Conservation (phyloP, 37 sponge, comb jelly and placozoan species). For the Crambe crambe region DNA sequence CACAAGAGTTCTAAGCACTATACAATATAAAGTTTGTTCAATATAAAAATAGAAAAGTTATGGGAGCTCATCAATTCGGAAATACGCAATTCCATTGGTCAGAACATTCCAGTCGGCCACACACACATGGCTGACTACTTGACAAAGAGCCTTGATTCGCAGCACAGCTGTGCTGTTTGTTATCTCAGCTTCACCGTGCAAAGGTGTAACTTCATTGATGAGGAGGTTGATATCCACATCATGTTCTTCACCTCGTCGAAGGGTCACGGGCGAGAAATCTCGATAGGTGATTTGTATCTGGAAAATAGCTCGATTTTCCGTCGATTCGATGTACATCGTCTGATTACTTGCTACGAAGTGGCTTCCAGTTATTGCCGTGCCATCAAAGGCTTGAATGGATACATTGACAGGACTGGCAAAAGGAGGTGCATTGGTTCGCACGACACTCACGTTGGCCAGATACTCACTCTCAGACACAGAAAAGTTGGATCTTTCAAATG, state of each 20-base stretch:
- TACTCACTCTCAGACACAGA: slow-evolving; percentile 72
- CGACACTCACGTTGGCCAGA: slow-evolving; percentile 72
- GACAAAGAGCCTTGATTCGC: slow-evolving; percentile 81
- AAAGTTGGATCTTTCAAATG: slow-evolving; percentile 63
- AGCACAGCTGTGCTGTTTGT: slow-evolving; percentile 35
- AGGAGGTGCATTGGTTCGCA: slow-evolving; percentile 56
- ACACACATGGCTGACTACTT: slow-evolving; percentile 75
- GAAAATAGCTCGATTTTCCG: slow-evolving; percentile 39
- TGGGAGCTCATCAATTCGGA: slow-evolving; percentile 71
- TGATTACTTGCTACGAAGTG: slow-evolving; percentile 68
- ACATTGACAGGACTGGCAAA: slow-evolving; percentile 80
- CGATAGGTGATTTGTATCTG: slow-evolving; percentile 63
- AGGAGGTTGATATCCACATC: slow-evolving; percentile 69
- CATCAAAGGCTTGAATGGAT: slow-evolving; percentile 66
- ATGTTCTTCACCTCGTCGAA: slow-evolving; percentile 76
- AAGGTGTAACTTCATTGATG: slow-evolving; percentile 53
- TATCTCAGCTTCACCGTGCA: slow-evolving; percentile 60
- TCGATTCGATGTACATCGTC: slow-evolving; percentile 50
- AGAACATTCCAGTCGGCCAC: slow-evolving; percentile 81
- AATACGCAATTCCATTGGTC: slow-evolving; percentile 49
- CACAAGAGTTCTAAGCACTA: no score
- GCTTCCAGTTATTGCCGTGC: slow-evolving; percentile 52
- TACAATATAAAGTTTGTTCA: neutral
- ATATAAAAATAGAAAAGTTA: neutral
- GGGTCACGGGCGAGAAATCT: slow-evolving; percentile 37